A percentile compares a stretch with the other conserved stretches of the same genome.
phyloP scores from a whole-genome alignment of 2,113 vertebrate genomes.

The Aphyosemion australe region DNA sequence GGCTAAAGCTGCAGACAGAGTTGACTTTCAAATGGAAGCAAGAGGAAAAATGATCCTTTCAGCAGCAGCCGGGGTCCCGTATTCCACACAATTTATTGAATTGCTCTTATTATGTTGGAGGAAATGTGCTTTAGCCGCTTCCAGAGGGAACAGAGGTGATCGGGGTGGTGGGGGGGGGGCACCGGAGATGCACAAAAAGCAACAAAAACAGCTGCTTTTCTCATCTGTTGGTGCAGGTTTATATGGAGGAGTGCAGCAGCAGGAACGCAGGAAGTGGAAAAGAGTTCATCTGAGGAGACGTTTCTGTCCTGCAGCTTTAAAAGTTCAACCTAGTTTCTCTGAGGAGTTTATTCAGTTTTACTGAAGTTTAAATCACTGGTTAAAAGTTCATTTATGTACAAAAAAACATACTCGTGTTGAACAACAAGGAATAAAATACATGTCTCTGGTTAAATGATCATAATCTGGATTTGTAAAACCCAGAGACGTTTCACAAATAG shows the following conservation, averaged over 20 bases:
- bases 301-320: too few relatives aligned
- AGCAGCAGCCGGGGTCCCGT: constrained; percentile 29
- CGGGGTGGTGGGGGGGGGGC: constrained; percentile 16
- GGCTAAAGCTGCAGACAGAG: constrained; percentile 4
- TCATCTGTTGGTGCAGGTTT: constrained; percentile 31
- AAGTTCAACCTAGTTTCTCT: too few relatives aligned
- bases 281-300: too few relatives aligned
- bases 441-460: too few relatives aligned
- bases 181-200: constrained; percentile 29
- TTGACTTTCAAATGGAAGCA: constrained; percentile 10
- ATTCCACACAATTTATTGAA: constrained; percentile 35
- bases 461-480: too few relatives aligned
- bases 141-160: constrained; percentile 28
- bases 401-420: too few relatives aligned
- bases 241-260: constrained; percentile 14
- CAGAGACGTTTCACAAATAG: too few relatives aligned
- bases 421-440: too few relatives aligned
- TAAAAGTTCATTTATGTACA: too few relatives aligned
- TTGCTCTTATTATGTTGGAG: constrained; percentile 43
- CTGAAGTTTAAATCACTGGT: too few relatives aligned
- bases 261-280: constrained; percentile 18
- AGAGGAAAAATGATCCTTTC: constrained; percentile 21
- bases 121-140: constrained; percentile 42
- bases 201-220: constrained; percentile 27
- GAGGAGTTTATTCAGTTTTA: too few relatives aligned